These are phyloP conservation scores for Simalia tracyae DNA, from an alignment of 2,797 vertebrate species.

Conservation along the genomic window DNA sequence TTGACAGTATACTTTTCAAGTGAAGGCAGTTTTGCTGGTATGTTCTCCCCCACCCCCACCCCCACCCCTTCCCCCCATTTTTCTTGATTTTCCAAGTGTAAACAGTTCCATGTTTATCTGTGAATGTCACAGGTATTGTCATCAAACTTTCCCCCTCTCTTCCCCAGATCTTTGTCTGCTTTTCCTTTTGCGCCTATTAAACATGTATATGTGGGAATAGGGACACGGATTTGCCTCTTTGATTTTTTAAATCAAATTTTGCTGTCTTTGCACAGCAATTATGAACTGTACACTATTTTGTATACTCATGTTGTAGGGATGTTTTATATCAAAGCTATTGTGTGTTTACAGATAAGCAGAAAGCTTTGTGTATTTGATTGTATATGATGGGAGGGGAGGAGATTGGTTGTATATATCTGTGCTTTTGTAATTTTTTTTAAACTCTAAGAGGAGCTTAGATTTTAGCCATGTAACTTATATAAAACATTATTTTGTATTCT, in stretches of 20 bases:
- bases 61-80: neutral
- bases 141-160: neutral
- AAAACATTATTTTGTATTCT: conserved; percentile 85
- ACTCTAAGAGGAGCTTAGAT: conserved; percentile 77
- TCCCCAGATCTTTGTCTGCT: neutral
- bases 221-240: conserved; percentile 72
- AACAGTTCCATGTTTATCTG: conserved; percentile 43
- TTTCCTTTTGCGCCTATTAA: conserved; percentile 29
- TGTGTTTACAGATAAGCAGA: conserved; percentile 65
- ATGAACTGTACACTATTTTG: conserved; percentile 91
- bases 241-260: conserved; percentile 73
- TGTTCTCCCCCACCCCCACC: neutral
- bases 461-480: conserved; percentile 96
- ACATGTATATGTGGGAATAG: conserved; percentile 51
- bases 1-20: neutral
- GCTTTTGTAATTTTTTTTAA: conserved; percentile 73
- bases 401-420: neutral
- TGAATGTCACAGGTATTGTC: neutral
- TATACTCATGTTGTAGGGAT: conserved; percentile 91
- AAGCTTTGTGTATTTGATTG: conserved; percentile 50
- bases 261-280: conserved; percentile 92
- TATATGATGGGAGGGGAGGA: neutral
- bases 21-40: neutral
- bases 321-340: conserved; percentile 93
- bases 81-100: neutral